Percentiles rank a stretch among this genome's conserved stretches.
Evolutionary conservation across 2,888 invertebrate species (phyloP).

Genomic region (Crepidodera aurea): DNA sequence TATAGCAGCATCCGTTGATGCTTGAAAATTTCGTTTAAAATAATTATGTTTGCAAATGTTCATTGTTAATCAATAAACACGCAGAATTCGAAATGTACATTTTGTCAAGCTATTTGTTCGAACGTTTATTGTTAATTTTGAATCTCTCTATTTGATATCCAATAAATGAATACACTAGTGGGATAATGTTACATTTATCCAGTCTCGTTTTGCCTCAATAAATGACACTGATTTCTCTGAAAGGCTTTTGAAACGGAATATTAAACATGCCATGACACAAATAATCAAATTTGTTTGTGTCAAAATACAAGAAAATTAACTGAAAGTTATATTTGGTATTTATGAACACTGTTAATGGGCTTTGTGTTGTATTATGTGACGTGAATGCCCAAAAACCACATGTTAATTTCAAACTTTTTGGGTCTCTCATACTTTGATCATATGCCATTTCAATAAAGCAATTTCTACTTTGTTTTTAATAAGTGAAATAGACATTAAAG

Average conservation of each 20-base stretch:
- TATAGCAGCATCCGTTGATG: too few species aligned
- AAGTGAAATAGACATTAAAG: too few species aligned
- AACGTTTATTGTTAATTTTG: constrained; percentile 7
- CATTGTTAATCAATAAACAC: background rate
- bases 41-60: background rate
- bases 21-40: too few species aligned
- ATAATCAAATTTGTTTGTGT: constrained; percentile 9
- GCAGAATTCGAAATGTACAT: background rate
- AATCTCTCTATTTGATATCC: background rate
- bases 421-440: too few species aligned
- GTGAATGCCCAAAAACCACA: background rate
- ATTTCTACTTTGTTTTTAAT: too few species aligned
- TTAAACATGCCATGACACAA: background rate
- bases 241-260: constrained; percentile 9
- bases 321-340: background rate
- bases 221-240: constrained; percentile 4
- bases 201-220: constrained; percentile 5
- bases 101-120: background rate
- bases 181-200: constrained; percentile 9
- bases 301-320: constrained; percentile 2
- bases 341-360: background rate
- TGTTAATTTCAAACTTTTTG: background rate
- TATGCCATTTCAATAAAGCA: too few species aligned
- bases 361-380: background rate
- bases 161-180: constrained; percentile 7